Evolutionary conservation across 2,888 invertebrate species (phyloP), one percentile per base, ranked within the genome.

Genomic region (Sceliomorpha sp.): DNA sequence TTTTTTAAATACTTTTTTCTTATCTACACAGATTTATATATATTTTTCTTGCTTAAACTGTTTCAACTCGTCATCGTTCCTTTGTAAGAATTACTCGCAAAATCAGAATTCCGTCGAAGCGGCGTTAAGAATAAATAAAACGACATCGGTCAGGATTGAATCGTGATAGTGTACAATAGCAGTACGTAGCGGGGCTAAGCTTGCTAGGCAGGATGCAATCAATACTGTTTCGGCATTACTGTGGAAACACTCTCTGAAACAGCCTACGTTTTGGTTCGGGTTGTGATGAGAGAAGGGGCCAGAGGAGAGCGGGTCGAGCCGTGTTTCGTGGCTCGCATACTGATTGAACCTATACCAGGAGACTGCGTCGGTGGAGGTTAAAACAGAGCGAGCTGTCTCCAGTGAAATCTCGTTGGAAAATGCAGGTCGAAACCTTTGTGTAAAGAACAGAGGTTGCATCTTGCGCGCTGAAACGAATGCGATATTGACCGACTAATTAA

Each of bases 191-290:
- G 72, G 71, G 77, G 78, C 79, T 81, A 78, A 84, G 79, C 72
- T 62, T 45, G 62, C 83, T 76, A 75, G 82, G 78, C 77, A 77
- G 82, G 75, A 80, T 84, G 85, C 87, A 88, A 87, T 88, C 86
- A 87, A 88, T 88, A 86, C 87, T 82, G 84, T 83, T 86, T 87
- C 85, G 84, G 84, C 82, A 86, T 88, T 86, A 86, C 87, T 79
- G 76, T 82, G 83, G 86, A 86, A 86, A 86, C 83, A 85, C 82
- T 84, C 85, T 84, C 83, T 78, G 80, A 86, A 86, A 84, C 82
- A 79, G 83, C 83, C 86, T 84, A 83, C 83, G 84, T 84, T 86
- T 72, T 73, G 70, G 74, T 72, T 81, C 80, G 76, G 71, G 71
- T 42, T 39, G 63, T 50, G 73, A 58, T 62, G 72, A 70, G 66